A percentile compares a stretch with the other conserved stretches of the same genome.
Evolutionary conservation across 2,888 invertebrate species (phyloP).

Genomic region (Eurytoma californica): DNA sequence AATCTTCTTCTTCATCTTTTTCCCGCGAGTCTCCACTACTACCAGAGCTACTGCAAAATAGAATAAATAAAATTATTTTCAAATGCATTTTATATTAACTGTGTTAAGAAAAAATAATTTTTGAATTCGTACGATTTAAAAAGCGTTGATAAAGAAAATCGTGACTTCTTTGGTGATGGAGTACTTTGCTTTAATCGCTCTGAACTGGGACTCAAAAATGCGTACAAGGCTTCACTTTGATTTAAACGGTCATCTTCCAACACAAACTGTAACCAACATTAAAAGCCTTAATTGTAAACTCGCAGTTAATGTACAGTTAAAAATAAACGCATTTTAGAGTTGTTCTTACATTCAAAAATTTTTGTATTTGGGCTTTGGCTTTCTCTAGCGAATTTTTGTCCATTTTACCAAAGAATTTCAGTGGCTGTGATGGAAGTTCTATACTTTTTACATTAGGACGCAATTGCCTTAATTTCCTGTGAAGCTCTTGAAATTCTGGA

Average conservation of each 20-base stretch:
- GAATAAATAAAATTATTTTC: slow-evolving; percentile 11
- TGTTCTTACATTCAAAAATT: slow-evolving; percentile 86
- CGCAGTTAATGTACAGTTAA: slow-evolving; percentile 10
- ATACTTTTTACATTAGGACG: slow-evolving; percentile 87
- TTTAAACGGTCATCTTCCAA: slow-evolving; percentile 90
- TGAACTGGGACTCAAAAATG: slow-evolving; percentile 94
- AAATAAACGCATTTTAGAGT: background rate
- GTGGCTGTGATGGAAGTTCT: slow-evolving; percentile 88
- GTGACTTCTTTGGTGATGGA: slow-evolving; percentile 88
- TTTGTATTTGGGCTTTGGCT: slow-evolving; percentile 88
- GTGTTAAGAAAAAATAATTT: background rate
- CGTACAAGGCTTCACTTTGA: slow-evolving; percentile 92
- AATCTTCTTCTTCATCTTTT: slow-evolving; percentile 88
- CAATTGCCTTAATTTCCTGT: slow-evolving; percentile 88
- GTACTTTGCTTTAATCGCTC: slow-evolving; percentile 89
- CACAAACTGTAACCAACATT: slow-evolving; percentile 80
- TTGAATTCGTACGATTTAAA: slow-evolving; percentile 83
- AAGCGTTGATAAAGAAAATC: slow-evolving; percentile 90
- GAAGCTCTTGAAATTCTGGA: slow-evolving; percentile 84
- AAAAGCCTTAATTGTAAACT: slow-evolving; percentile 24
- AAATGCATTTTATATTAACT: background rate
- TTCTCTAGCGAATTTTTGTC: slow-evolving; percentile 88
- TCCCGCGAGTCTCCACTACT: slow-evolving; percentile 79
- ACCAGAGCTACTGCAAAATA: slow-evolving; percentile 36
- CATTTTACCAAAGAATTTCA: slow-evolving; percentile 90